Base-by-base conservation (phyloP, 2,888 invertebrate genomes). In the Cataglyphis altisquamis region DNA sequence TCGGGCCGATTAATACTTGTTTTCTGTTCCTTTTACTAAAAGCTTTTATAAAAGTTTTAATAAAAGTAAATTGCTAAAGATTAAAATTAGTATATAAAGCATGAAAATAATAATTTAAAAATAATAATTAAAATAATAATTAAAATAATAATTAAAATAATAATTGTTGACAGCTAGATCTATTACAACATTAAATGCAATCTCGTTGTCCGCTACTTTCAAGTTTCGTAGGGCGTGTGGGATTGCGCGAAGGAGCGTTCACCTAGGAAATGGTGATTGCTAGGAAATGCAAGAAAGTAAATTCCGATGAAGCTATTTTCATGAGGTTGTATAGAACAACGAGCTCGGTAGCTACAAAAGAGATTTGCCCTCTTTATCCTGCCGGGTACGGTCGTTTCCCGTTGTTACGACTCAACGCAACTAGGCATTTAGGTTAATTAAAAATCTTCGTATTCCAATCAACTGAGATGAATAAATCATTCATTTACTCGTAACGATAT, bases 231-330 rank as follows among this genome's bases (percentile, higher is more conserved):
- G 60, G 12, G 36, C 25, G 60, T 45, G 70, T 18, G 12, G 8
- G 62, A 68, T 4, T 70, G 60, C 36, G 68, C 45, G 60, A 70
- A 62, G 62, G 45, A 32, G 70, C 36, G 45, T 62, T 68, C 78
- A 45, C 68, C 18, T 78, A 78, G 45, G 18, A 80, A 68, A 80
- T 80, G 78, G 60, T 80, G 70, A 80, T 80, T 70, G 68, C 68
- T 32, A 80, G 60, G 60, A 70, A 80, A 36, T 32, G 45, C 68
- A 68, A 60, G 78, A 68, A 80, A 70, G 60, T 68, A 70, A 68
- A 80, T 68, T 70, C 78, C 60, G 45, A 32, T 36, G 68, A 36
- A 60, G 68, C 68, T 80, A 68, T 80, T 36, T 60, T 70, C 68
- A 60, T 60, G 45, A 80, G 60, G 32, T 25, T 68, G 25, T 62